Evolutionary conservation across 1,140 invertebrate species (phyloP).

Genomic region (Hylyphantes graminicola): DNA sequence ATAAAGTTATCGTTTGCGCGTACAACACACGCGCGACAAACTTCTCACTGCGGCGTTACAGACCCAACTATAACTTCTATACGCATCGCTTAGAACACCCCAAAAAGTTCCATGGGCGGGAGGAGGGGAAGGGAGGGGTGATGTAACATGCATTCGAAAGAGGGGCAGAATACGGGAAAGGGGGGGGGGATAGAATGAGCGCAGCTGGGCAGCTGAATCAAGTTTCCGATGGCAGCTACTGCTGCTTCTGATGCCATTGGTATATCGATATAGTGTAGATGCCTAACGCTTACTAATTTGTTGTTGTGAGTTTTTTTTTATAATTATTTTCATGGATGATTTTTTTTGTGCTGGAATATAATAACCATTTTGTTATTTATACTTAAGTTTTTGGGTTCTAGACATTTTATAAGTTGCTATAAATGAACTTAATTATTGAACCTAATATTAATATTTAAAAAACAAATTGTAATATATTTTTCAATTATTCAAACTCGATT

Average conservation of each 20-base stretch:
- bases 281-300: too few relatives aligned
- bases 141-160: constrained; percentile 17
- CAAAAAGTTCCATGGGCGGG: constrained; percentile 11
- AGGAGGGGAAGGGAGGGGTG: constrained; percentile 17
- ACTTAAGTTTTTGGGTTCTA: too few relatives aligned
- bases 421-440: too few relatives aligned
- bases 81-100: constrained; percentile 25
- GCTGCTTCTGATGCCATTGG: constrained; percentile 30
- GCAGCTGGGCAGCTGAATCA: constrained; percentile 57
- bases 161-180: neutral
- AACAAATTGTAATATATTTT: too few relatives aligned
- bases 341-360: too few relatives aligned
- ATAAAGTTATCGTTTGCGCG: too few relatives aligned
- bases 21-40: neutral
- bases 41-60: constrained; percentile 12
- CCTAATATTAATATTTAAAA: too few relatives aligned
- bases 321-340: too few relatives aligned
- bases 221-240: neutral
- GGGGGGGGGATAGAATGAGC: constrained; percentile 17
- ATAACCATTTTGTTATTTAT: too few relatives aligned
- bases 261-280: neutral
- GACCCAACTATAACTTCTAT: constrained; percentile 20
- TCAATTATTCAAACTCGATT: too few relatives aligned
- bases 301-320: too few relatives aligned
- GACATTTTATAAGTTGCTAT: too few relatives aligned